Conservation (phyloP, 2,113 vertebrate species). For the Ranitomeya variabilis region DNA sequence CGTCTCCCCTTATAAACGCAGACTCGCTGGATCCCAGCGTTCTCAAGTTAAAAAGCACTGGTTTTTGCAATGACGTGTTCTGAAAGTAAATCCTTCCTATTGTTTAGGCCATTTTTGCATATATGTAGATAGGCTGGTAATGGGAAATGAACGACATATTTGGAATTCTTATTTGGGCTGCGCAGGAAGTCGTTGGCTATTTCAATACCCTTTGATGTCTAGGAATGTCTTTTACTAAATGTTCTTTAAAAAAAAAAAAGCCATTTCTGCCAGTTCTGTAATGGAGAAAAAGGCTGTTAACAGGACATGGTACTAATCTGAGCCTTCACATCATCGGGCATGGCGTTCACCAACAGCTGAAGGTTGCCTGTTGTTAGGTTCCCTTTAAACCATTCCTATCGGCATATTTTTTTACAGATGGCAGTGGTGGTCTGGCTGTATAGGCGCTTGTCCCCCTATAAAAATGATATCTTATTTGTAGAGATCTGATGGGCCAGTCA, state of each 20-base stretch:
- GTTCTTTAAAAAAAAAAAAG: not conserved
- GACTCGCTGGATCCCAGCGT: not conserved
- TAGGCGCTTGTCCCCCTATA: too few relatives aligned
- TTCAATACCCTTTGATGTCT: slow-evolving; percentile 22
- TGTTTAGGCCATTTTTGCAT: not conserved
- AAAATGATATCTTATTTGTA: too few relatives aligned
- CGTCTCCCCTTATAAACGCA: not conserved
- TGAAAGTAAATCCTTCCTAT: not conserved
- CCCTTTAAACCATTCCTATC: too few relatives aligned
- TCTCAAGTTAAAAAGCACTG: not conserved
- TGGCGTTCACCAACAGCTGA: not conserved
- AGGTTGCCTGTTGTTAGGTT: not conserved
- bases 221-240: not conserved
- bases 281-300: not conserved
- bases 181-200: slow-evolving; percentile 26
- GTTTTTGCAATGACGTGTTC: not conserved
- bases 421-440: too few relatives aligned
- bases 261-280: not conserved
- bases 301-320: not conserved
- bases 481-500: too few relatives aligned
- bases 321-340: not conserved
- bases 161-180: not conserved
- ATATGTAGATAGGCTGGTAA: not conserved
- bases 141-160: slow-evolving; percentile 19
- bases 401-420: too few relatives aligned